Evolutionary conservation across 2,888 invertebrate species (phyloP), one percentile per base, ranked within the genome.

Genomic region (Aplocera efformata): DNA sequence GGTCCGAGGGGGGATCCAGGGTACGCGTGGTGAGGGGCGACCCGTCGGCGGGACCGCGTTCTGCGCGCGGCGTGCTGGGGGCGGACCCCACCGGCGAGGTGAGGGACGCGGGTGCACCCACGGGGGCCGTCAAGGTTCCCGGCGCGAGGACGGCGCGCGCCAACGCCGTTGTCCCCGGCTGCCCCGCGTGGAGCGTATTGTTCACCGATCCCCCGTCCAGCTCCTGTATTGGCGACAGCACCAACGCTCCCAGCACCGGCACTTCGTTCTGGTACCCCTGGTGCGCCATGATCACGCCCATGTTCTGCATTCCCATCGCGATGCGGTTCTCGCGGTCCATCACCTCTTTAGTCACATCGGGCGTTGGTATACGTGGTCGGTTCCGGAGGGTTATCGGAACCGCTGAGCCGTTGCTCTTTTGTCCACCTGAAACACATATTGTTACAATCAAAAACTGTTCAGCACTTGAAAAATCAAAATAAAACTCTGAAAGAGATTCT

Each of bases 361-460:
- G 96, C 5, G 96, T 96, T 24, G 96, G 96, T 56, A 96, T 96
- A 35, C 96, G 90, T n/a, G 96, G 96, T 38, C 96, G 90, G 65
- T 94, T 93, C 67, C 94, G 94, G 48, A 93, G 81, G n/a, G 91
- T 91, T 49, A 91, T 90, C 5, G 93, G 90, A 22, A 92, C 81
- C 7, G 90, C 91, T 0, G 92, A 84, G 3, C 93, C 93, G 70
- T 94, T 94, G 58, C 94, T 86, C 73, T 93, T 93, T 59, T 90
- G 88, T 23, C 91, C 91, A 58, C 91, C 93, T 93, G 68, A 21
- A 48, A 49, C 31, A 7, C n/a, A n/a, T n/a, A n/a, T n/a, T n/a
- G n/a, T n/a, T n/a, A n/a, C n/a, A n/a, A n/a, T n/a, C n/a, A n/a
- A n/a, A n/a, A n/a, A n/a, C n/a, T n/a, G n/a, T n/a, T n/a, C n/a